phyloP scores from a whole-genome alignment of 2,888 invertebrate genomes.

The Taphrorychus bicolor region DNA sequence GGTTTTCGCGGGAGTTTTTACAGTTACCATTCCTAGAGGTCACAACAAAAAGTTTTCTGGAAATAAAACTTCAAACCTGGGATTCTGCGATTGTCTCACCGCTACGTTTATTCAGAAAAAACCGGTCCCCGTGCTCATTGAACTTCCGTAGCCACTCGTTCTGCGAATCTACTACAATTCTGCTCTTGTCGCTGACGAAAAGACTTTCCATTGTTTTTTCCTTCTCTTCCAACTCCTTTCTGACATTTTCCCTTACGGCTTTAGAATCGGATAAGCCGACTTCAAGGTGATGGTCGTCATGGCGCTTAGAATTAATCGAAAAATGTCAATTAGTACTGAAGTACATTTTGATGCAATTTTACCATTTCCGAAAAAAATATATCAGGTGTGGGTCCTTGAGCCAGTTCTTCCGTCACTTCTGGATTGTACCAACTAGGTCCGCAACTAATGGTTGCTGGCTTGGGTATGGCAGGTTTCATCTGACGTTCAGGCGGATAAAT shows the following conservation, averaged over 20 bases:
- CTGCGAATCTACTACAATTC: slow-evolving; percentile 31
- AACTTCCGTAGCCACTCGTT: slow-evolving; percentile 44
- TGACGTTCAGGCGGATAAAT: too few relatives aligned
- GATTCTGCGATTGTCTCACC: slow-evolving; percentile 43
- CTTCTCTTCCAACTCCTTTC: background rate
- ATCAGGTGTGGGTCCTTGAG: background rate
- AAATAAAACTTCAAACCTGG: too few relatives aligned
- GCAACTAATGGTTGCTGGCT: background rate
- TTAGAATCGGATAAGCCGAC: background rate
- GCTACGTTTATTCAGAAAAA: slow-evolving; percentile 51
- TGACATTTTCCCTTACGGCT: background rate
- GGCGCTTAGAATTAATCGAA: too few relatives aligned
- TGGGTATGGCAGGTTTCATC: too few relatives aligned
- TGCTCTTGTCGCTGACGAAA: slow-evolving; percentile 6
- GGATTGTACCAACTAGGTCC: background rate
- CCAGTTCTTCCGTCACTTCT: too few relatives aligned
- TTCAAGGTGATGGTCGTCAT: background rate
- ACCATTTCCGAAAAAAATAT: background rate
- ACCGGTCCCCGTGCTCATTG: slow-evolving; percentile 47
- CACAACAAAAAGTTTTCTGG: too few relatives aligned
- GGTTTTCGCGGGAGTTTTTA: slow-evolving; percentile 15
- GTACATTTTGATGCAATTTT: background rate
- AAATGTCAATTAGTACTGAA: too few relatives aligned
- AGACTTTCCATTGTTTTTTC: background rate
- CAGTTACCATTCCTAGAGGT: slow-evolving; percentile 19